A percentile compares a stretch with the other conserved stretches of the same genome.
phyloP scores from a whole-genome alignment of 37 sponge, comb jelly and placozoan species.

The Lycopodina hypogea region DNA sequence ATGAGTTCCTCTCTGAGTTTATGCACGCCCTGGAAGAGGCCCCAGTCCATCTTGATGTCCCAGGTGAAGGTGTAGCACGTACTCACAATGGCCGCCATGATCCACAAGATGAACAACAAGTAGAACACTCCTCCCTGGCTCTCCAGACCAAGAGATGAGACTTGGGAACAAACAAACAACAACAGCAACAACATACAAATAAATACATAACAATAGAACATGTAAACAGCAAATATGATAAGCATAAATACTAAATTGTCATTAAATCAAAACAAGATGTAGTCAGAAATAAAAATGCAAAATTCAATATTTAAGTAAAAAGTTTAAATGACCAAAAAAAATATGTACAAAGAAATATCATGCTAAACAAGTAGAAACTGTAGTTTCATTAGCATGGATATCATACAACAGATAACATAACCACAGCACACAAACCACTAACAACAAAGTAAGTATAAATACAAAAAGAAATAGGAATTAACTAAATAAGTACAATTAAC shows the following conservation, averaged over 20 bases:
- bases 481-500: background rate
- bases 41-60: constrained; percentile 96
- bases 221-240: no score
- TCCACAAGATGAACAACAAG: constrained; percentile 56
- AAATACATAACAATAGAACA: background rate
- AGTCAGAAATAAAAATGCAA: no score
- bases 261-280: no score
- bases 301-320: no score
- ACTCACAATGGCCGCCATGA: constrained; percentile 60
- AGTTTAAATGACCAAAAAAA: no score
- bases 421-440: background rate
- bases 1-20: constrained; percentile 64
- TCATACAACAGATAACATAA: no score
- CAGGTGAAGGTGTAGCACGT: constrained; percentile 85
- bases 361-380: no score
- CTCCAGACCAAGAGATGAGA: background rate
- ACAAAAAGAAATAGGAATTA: background rate
- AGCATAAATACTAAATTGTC: no score
- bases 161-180: background rate
- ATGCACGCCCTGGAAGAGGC: constrained; percentile 57
- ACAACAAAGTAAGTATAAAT: background rate
- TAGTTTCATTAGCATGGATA: no score
- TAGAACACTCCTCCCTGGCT: constrained; percentile 19
- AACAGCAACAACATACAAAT: background rate
- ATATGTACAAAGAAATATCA: no score